These are phyloP conservation scores for Mnemiopsis leidyi DNA, from an alignment of 37 sponge, comb jelly and placozoan species.

Conservation along the genomic window DNA sequence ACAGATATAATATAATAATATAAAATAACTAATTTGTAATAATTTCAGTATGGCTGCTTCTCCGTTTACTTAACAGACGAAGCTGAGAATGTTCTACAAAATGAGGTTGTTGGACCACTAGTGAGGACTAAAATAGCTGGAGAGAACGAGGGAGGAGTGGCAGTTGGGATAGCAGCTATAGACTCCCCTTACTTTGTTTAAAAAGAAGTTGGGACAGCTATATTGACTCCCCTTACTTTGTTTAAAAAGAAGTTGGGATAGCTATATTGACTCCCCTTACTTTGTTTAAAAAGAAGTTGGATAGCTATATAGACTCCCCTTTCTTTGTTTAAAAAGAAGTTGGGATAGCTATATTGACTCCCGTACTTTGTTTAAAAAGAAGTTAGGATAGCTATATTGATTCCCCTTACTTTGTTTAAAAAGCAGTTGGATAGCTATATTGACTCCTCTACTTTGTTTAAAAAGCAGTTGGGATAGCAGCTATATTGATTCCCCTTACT, in stretches of 20 bases:
- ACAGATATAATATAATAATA: no score
- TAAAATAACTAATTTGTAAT: background rate
- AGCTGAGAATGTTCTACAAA: background rate
- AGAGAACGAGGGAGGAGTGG: constrained; percentile 25
- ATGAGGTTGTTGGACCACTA: background rate
- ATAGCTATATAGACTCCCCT: background rate
- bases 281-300: background rate
- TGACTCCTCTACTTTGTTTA: background rate
- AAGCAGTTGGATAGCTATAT: background rate
- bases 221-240: background rate
- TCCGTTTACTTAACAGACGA: background rate
- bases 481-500: no score
- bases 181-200: background rate
- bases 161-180: background rate
- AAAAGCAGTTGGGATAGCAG: no score
- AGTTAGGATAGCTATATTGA: background rate
- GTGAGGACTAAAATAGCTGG: background rate
- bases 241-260: background rate
- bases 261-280: background rate
- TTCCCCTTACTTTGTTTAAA: background rate
- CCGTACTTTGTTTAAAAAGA: background rate
- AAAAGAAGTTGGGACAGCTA: background rate
- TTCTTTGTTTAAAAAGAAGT: no score
- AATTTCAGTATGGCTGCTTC: background rate
- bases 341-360: no score